Evolutionary conservation across 1,140 invertebrate genomes (phyloP).

Genomic region (Meloidogyne hapla): DNA sequence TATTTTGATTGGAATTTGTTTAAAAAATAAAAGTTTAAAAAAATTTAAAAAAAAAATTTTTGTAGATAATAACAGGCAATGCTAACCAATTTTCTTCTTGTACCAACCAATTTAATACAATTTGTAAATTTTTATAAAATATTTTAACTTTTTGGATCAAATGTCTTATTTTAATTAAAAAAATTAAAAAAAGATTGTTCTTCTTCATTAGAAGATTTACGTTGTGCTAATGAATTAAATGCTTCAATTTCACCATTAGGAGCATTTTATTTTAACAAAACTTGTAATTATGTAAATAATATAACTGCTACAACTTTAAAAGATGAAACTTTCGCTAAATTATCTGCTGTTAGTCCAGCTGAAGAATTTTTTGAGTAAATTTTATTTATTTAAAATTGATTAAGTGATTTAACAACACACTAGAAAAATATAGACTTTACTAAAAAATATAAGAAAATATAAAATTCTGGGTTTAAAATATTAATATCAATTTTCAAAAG

Average conservation of each 20-base stretch:
- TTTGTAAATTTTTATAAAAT: conserved; percentile 36
- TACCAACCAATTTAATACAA: conserved; percentile 43
- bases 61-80: conserved; percentile 36
- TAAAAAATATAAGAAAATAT: too few species aligned
- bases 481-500: too few species aligned
- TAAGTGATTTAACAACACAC: too few species aligned
- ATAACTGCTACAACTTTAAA: neutral
- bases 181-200: conserved; percentile 36
- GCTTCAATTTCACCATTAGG: neutral
- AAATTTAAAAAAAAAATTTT: neutral
- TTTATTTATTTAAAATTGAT: neutral
- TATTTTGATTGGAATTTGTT: too few species aligned
- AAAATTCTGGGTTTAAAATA: too few species aligned
- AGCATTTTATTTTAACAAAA: conserved; percentile 45
- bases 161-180: too few species aligned
- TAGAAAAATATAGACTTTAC: too few species aligned
- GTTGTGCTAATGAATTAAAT: conserved; percentile 38
- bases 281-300: conserved; percentile 37
- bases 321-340: conserved; percentile 26
- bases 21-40: neutral
- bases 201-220: conserved; percentile 43
- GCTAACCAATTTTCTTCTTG: conserved; percentile 38
- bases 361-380: conserved; percentile 52
- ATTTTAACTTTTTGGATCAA: too few species aligned
- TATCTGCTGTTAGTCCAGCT: conserved; percentile 38